These are phyloP conservation scores for Gryllus bimaculatus DNA, from an alignment of 1,140 invertebrate genomes.

Conservation along the genomic window DNA sequence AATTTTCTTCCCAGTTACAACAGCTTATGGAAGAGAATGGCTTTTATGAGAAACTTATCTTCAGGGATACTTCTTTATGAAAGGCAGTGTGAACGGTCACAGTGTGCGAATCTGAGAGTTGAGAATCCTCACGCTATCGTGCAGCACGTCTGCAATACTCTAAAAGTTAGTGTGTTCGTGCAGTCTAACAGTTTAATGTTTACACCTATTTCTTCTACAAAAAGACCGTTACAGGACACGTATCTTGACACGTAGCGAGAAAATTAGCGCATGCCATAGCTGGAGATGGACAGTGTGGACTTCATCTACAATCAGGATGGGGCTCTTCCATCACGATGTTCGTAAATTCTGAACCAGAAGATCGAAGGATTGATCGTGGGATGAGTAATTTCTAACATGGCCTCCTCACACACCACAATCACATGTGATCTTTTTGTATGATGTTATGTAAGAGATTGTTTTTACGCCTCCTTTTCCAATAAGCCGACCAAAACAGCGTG, in stretches of 20 bases:
- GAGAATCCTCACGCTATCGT: neutral
- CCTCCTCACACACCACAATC: neutral
- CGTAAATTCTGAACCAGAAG: neutral
- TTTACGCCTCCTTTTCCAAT: neutral
- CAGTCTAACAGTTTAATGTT: slow-evolving; percentile 12
- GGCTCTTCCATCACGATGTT: neutral
- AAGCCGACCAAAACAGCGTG: neutral
- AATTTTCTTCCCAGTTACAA: slow-evolving; percentile 13
- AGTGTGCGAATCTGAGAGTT: neutral
- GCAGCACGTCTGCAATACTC: slow-evolving; percentile 13
- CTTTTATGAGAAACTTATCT: slow-evolving; percentile 18
- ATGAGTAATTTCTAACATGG: neutral
- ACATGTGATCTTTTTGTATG: no score
- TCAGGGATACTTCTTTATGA: slow-evolving; percentile 18
- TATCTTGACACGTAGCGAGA: slow-evolving; percentile 13
- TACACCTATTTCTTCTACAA: slow-evolving; percentile 12
- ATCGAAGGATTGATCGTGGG: neutral
- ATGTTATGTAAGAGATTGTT: no score
- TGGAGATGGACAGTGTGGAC: slow-evolving; percentile 6
- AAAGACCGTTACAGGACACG: slow-evolving; percentile 11
- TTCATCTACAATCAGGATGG: neutral
- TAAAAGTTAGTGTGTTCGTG: slow-evolving; percentile 19
- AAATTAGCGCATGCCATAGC: slow-evolving; percentile 11
- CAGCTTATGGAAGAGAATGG: slow-evolving; percentile 15
- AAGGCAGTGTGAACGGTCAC: slow-evolving; percentile 8